These are phyloP conservation scores for Scleropages formosus DNA, from an alignment of 2,797 vertebrate species.

Conservation along the genomic window DNA sequence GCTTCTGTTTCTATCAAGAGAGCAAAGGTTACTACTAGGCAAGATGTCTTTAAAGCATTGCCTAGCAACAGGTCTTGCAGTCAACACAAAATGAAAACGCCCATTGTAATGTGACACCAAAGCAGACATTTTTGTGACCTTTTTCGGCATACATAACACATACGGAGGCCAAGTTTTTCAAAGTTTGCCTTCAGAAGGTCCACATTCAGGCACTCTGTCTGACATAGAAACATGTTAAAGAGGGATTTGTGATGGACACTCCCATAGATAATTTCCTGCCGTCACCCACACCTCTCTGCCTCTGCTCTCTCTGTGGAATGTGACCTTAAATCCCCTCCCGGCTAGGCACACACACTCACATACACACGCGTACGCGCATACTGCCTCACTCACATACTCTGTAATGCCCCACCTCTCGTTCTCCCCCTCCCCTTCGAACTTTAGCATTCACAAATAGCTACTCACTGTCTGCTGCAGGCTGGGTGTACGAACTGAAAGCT, in stretches of 20 bases:
- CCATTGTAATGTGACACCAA: conserved; percentile 37
- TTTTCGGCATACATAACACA: conserved; percentile 13
- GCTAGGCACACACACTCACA: conserved; percentile 36
- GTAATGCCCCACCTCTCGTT: background rate
- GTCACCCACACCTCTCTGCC: conserved; percentile 55
- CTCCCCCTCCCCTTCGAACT: background rate
- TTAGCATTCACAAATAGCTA: conserved; percentile 17
- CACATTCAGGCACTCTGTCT: conserved; percentile 30
- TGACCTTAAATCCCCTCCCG: conserved; percentile 62
- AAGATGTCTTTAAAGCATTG: conserved; percentile 45
- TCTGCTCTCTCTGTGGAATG: conserved; percentile 53
- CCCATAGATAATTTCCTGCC: conserved; percentile 55
- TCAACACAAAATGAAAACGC: conserved; percentile 40
- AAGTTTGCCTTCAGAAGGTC: background rate
- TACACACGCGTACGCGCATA: conserved; percentile 29
- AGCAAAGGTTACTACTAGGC: conserved; percentile 44
- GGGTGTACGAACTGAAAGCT: conserved; percentile 11
- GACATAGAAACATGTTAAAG: conserved; percentile 37
- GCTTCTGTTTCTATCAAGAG: conserved; percentile 44
- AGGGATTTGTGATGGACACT: conserved; percentile 51
- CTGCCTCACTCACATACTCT: conserved; percentile 45
- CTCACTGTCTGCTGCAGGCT: background rate
- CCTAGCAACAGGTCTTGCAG: conserved; percentile 37
- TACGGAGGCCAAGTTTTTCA: background rate
- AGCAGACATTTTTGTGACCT: conserved; percentile 13